Percentiles rank a stretch among this genome's conserved stretches.
These are phyloP conservation scores for Lasioglossum oenotherae DNA, from an alignment of 2,888 invertebrate genomes.

Conservation along the genomic window DNA sequence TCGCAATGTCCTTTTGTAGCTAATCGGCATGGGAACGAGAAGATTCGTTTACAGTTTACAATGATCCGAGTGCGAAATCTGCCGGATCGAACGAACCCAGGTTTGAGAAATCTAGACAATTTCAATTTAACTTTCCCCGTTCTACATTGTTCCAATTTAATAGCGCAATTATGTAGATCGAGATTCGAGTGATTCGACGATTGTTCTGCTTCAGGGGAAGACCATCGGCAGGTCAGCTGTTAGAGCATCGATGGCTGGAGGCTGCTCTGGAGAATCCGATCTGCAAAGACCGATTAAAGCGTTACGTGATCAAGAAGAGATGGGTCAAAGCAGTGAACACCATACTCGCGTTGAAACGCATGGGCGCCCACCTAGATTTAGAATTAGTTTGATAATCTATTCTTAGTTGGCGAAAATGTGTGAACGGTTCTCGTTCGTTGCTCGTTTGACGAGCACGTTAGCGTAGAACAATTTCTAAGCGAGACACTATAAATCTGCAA, in stretches of 20 bases:
- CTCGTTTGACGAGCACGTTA: constrained; percentile 3
- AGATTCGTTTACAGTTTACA: too few species aligned
- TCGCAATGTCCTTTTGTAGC: neutral
- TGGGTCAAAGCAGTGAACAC: constrained; percentile 96
- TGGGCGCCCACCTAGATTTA: constrained; percentile 93
- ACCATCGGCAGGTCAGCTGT: constrained; percentile 89
- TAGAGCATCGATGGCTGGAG: constrained; percentile 93
- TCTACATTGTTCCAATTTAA: too few species aligned
- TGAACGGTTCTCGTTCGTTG: constrained; percentile 13
- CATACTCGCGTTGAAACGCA: constrained; percentile 93
- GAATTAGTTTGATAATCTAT: constrained; percentile 77
- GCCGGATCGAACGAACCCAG: neutral
- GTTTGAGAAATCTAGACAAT: neutral
- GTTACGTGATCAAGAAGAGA: constrained; percentile 95
- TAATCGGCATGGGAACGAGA: neutral
- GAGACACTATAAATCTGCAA: neutral
- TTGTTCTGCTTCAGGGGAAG: constrained; percentile 87
- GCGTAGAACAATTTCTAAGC: neutral
- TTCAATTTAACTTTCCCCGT: too few species aligned
- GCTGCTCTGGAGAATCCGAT: constrained; percentile 88
- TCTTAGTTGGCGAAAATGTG: constrained; percentile 6
- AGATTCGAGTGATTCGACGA: constrained; percentile 46
- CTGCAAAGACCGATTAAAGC: constrained; percentile 92
- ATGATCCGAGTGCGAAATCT: neutral
- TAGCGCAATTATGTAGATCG: too few species aligned